Evolutionary conservation across 2,888 invertebrate genomes (phyloP).

Genomic region (Tetragonisca angustula): DNA sequence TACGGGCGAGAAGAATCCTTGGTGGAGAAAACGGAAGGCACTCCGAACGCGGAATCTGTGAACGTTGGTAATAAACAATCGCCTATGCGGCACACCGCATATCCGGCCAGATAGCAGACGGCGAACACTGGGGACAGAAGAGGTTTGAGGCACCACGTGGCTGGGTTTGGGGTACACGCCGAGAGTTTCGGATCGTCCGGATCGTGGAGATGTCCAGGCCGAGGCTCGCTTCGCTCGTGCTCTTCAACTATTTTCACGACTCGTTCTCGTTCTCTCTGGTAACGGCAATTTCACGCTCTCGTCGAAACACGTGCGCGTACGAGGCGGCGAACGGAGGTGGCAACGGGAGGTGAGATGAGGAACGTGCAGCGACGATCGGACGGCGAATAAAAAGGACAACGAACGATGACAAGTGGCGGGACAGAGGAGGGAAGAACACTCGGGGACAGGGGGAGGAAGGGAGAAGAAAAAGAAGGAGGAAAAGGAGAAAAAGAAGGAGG

Average conservation of each 20-base stretch:
- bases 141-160: constrained; percentile 44
- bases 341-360: background rate
- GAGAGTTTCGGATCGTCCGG: too few species aligned
- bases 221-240: background rate
- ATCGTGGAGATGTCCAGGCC: background rate
- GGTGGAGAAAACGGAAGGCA: background rate
- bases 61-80: constrained; percentile 19
- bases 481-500: constrained; percentile 3
- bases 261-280: constrained; percentile 16
- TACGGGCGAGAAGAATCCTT: constrained; percentile 22
- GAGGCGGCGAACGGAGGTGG: background rate
- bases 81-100: constrained; percentile 21
- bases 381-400: background rate
- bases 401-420: constrained; percentile 7
- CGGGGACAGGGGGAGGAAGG: background rate
- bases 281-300: constrained; percentile 55
- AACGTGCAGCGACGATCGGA: background rate
- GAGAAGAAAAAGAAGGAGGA: background rate
- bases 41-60: background rate
- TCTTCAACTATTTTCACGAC: constrained; percentile 29
- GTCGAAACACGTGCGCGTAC: constrained; percentile 60
- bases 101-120: constrained; percentile 28
- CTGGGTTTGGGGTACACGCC: constrained; percentile 5
- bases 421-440: background rate
- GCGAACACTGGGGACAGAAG: constrained; percentile 8